These are phyloP conservation scores for Poeciliopsis presidionis DNA, from an alignment of 2,797 vertebrate genomes.

Conservation along the genomic window DNA sequence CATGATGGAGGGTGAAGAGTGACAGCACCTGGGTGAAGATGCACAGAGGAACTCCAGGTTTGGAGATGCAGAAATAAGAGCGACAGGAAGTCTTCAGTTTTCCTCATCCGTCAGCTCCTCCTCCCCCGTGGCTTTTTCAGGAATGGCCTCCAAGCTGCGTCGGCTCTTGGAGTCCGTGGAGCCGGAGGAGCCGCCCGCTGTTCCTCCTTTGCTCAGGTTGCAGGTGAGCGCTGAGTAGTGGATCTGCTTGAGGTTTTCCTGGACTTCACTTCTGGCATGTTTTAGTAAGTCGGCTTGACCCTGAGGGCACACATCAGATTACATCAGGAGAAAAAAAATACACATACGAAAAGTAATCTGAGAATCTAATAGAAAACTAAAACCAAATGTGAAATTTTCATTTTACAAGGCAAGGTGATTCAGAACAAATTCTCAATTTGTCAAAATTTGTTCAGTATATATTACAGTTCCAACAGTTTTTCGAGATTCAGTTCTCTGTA, in stretches of 20 bases:
- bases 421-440: too few species aligned
- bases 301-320: slow-evolving; percentile 68
- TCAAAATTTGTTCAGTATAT: too few species aligned
- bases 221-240: slow-evolving; percentile 92
- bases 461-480: too few species aligned
- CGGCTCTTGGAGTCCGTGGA: slow-evolving; percentile 77
- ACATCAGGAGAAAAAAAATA: neutral
- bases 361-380: neutral
- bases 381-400: neutral
- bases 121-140: slow-evolving; percentile 85
- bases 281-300: slow-evolving; percentile 96
- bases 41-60: neutral
- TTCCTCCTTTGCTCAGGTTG: slow-evolving; percentile 87
- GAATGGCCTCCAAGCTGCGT: slow-evolving; percentile 88
- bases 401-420: too few species aligned
- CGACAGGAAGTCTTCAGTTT: slow-evolving; percentile 45
- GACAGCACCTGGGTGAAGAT: slow-evolving; percentile 18
- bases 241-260: slow-evolving; percentile 97
- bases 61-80: slow-evolving; percentile 22
- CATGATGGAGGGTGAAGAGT: slow-evolving; percentile 39
- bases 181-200: slow-evolving; percentile 55
- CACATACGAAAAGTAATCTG: neutral
- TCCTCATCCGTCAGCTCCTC: slow-evolving; percentile 80
- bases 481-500: too few species aligned
- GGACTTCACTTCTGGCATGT: slow-evolving; percentile 91